A percentile compares a stretch with the other conserved stretches of the same genome.
These are phyloP conservation scores for Stenurella melanura DNA, from an alignment of 2,888 invertebrate species.

Conservation along the genomic window DNA sequence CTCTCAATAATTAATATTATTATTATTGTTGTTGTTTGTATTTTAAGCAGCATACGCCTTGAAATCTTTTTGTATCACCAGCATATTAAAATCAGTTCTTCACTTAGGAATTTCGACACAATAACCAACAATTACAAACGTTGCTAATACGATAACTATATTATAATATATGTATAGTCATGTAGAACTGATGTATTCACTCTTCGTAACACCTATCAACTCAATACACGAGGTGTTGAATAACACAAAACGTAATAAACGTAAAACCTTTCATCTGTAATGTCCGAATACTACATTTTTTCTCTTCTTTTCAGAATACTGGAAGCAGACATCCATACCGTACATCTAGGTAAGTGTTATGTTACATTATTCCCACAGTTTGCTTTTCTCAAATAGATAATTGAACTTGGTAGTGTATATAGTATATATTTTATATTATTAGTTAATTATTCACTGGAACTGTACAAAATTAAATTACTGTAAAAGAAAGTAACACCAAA, in stretches of 20 bases:
- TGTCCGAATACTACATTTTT: not conserved
- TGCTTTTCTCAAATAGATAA: not conserved
- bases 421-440: too few relatives aligned
- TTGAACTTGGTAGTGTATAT: too few relatives aligned
- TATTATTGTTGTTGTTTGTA: too few relatives aligned
- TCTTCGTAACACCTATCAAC: not conserved
- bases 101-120: not conserved
- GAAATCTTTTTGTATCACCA: too few relatives aligned
- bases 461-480: too few relatives aligned
- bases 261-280: not conserved
- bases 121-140: not conserved
- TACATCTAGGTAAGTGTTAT: not conserved
- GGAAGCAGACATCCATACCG: not conserved
- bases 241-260: conserved; percentile 5
- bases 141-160: conserved; percentile 7
- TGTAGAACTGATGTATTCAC: conserved; percentile 22
- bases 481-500: too few relatives aligned
- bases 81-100: not conserved
- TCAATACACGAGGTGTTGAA: not conserved
- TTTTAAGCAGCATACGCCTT: too few relatives aligned
- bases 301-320: not conserved
- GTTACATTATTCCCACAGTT: not conserved
- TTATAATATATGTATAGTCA: too few relatives aligned
- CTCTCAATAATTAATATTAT: too few relatives aligned
- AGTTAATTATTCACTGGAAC: too few relatives aligned